Conservation (phyloP, 1,140 invertebrate genomes). For the Nasonia longicornis region DNA sequence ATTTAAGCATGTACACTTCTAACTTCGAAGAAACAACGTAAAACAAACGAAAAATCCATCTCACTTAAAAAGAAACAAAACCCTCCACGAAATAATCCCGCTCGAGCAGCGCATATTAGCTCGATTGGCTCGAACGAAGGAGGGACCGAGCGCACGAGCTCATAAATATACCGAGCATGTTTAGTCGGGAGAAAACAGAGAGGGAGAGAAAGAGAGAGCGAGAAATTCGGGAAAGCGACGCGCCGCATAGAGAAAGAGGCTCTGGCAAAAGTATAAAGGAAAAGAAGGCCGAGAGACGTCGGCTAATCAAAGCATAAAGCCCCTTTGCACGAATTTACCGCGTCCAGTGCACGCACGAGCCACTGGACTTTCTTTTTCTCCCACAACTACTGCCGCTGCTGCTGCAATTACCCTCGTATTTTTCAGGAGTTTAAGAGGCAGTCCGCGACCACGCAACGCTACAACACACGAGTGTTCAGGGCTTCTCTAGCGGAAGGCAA, state of each 20-base stretch:
- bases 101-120: too few species aligned
- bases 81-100: too few species aligned
- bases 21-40: too few species aligned
- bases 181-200: too few species aligned
- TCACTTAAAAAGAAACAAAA: too few species aligned
- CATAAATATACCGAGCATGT: too few species aligned
- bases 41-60: too few species aligned
- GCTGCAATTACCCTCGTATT: conserved; percentile 28
- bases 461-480: not conserved
- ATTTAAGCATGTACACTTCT: too few species aligned
- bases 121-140: too few species aligned
- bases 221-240: not conserved
- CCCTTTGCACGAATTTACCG: conserved; percentile 28
- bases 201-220: too few species aligned
- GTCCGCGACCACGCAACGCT: not conserved
- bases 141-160: too few species aligned
- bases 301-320: conserved; percentile 42
- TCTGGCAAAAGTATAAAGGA: not conserved
- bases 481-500: not conserved
- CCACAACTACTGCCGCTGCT: not conserved
- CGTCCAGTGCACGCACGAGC: not conserved
- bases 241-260: not conserved
- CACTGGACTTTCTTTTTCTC: not conserved
- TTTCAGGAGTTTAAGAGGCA: conserved; percentile 17
- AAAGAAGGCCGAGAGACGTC: not conserved